Evolutionary conservation across 1,140 invertebrate genomes (phyloP), one percentile per base, ranked within the genome.

Genomic region (Danaus plexippus): DNA sequence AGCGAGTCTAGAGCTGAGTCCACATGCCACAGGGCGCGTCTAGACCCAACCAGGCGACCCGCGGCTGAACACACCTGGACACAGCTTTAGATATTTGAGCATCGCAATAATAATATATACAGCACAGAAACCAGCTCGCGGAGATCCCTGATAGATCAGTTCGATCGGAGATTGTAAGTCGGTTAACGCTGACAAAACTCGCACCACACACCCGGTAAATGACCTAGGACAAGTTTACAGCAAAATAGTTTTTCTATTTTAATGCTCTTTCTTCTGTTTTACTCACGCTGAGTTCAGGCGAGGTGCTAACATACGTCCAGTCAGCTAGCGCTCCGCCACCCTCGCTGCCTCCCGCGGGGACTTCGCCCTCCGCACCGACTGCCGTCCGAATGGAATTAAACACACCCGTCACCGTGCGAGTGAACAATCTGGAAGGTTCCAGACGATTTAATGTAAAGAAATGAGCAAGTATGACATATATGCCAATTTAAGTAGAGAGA

Each of bases 361-460:
- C 67, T n/a, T 67, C 67, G 0, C 72, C 77, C 59, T 87, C 87
- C 1, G 75, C 85, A 1, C 82, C 81, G 13, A 88, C 85, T 0
- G 83, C 87, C 9, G 84, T 87, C 56, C 81, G 81, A 13, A 88
- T 76, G 0, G 81, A 84, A 57, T 88, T 87, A 64, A 88, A 87
- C 58, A 88, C 80, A 0, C 87, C 87, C 0, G 87, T 88, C 46
- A 88, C 85, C 1, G 87, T 88, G 53, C 87, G 76, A 9, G 84
- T 82, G 61, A 88, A 85, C 52, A 87, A 52, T 46, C 79, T 84
- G 57, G 3, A 40, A 11, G 1, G 13, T 42, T 52, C 9, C 22
- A 50, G 47, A 9, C 15, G 15, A 3, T 15, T 1, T 15, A 15
- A 15, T 15, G 15, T 15, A 15, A 15, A 15, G 15, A 15, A 15